Conservation (phyloP, 2,888 invertebrate genomes). For the Oxytorus armatus region DNA sequence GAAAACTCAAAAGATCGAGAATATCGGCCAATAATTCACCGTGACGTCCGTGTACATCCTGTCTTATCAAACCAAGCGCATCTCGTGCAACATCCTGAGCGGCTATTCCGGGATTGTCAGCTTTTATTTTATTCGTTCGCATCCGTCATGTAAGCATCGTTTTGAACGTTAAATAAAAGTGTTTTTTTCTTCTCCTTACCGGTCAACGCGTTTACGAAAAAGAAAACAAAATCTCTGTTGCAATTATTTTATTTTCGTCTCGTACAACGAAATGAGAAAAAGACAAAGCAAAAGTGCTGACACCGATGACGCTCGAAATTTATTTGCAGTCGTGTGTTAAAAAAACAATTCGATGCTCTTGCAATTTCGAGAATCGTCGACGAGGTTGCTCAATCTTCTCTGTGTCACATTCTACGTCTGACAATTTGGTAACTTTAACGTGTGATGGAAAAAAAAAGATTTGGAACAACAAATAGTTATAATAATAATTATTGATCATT, state of each 20-base stretch:
- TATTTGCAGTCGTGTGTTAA: not conserved
- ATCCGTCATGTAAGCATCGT: slow-evolving; percentile 10
- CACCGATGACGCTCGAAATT: not conserved
- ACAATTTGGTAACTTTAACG: too few species aligned
- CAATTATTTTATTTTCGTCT: too few species aligned
- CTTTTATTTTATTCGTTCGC: slow-evolving; percentile 69
- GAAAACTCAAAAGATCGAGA: slow-evolving; percentile 83
- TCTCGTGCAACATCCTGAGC: slow-evolving; percentile 85
- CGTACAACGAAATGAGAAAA: slow-evolving; percentile 2
- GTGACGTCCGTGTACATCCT: slow-evolving; percentile 84
- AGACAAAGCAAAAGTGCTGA: slow-evolving; percentile 19
- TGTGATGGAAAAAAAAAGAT: too few species aligned
- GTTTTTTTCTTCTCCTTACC: too few species aligned
- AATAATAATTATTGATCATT: too few species aligned
- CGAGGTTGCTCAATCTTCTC: not conserved
- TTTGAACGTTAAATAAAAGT: too few species aligned
- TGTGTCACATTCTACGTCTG: not conserved
- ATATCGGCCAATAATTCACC: slow-evolving; percentile 81
- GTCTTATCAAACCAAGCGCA: slow-evolving; percentile 84
- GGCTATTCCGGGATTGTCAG: slow-evolving; percentile 83
- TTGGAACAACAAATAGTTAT: too few species aligned
- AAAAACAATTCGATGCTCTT: not conserved
- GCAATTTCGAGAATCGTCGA: slow-evolving; percentile 7
- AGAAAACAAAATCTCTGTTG: too few species aligned
- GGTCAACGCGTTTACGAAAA: too few species aligned